These are phyloP conservation scores for Lithophane semibrunnea DNA, from an alignment of 2,888 invertebrate species.

Conservation along the genomic window DNA sequence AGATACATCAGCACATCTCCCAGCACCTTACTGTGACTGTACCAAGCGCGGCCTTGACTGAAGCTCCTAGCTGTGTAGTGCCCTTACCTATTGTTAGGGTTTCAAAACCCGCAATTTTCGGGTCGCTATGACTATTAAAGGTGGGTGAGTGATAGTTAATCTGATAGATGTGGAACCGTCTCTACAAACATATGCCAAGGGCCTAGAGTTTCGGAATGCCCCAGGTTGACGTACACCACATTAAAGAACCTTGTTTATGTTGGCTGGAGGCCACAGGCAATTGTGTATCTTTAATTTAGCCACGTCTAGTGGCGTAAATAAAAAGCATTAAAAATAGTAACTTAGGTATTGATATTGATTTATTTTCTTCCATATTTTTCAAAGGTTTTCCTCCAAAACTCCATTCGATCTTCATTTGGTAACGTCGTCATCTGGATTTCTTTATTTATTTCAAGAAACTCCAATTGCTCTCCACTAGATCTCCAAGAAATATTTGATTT, in stretches of 20 bases:
- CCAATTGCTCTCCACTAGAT: conserved; percentile 41
- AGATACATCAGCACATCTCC: not conserved
- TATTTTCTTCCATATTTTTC: conserved; percentile 50
- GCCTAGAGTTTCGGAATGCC: not conserved
- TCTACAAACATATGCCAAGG: not conserved
- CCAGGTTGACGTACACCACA: not conserved
- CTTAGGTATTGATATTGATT: not conserved
- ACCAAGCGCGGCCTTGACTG: not conserved
- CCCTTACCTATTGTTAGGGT: not conserved
- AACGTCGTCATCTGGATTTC: conserved; percentile 48
- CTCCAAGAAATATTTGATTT: conserved; percentile 40
- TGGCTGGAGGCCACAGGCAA: not conserved
- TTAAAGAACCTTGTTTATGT: not conserved
- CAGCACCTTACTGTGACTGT: not conserved
- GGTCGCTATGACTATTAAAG: not conserved
- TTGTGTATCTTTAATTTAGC: not conserved
- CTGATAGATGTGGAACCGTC: not conserved
- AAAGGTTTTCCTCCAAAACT: conserved; percentile 61
- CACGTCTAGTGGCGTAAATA: not conserved
- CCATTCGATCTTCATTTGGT: conserved; percentile 59
- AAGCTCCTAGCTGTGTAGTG: not conserved
- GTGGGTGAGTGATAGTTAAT: not conserved
- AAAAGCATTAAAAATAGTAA: not conserved
- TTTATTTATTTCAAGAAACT: conserved; percentile 56
- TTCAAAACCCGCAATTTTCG: not conserved